phyloP scores from a whole-genome alignment of 2,113 vertebrate genomes.

The Synchiropus splendidus region DNA sequence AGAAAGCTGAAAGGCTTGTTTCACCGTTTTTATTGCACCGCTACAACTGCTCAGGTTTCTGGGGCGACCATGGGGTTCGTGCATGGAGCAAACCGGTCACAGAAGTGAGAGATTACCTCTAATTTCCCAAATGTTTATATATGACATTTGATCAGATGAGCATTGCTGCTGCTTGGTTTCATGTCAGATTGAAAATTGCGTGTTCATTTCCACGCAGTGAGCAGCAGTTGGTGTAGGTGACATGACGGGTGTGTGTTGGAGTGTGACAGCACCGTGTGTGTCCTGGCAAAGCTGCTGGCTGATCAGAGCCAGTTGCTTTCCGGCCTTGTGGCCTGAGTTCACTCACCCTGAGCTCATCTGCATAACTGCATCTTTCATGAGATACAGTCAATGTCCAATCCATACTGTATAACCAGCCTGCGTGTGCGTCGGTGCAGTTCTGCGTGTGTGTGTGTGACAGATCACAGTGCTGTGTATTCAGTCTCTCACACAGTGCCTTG shows the following conservation, averaged over 20 bases:
- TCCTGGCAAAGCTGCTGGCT: constrained; percentile 21
- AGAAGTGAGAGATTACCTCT: too few relatives aligned
- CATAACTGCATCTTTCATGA: constrained; percentile 64
- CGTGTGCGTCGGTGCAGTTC: constrained; percentile 9
- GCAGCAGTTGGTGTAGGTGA: too few relatives aligned
- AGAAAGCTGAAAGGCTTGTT: too few relatives aligned
- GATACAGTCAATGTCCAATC: constrained; percentile 50
- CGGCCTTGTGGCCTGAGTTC: constrained; percentile 31
- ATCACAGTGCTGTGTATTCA: neutral
- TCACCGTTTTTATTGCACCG: too few relatives aligned
- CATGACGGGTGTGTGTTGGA: neutral
- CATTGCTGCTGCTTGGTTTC: too few relatives aligned
- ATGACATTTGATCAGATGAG: too few relatives aligned
- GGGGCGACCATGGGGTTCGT: too few relatives aligned
- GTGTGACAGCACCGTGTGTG: constrained; percentile 22
- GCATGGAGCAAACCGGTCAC: too few relatives aligned
- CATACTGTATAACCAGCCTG: constrained; percentile 30
- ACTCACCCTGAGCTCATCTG: constrained; percentile 39
- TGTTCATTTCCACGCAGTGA: too few relatives aligned
- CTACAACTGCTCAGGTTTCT: too few relatives aligned
- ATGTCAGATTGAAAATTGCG: too few relatives aligned
- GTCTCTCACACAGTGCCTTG: constrained; percentile 6
- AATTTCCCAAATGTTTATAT: too few relatives aligned
- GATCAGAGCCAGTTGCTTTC: constrained; percentile 12
- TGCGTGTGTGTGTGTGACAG: constrained; percentile 2